Percentiles rank a stretch among this genome's conserved stretches.
Conservation (phyloP, 2,113 vertebrate species). For the Antechinus flavipes region DNA sequence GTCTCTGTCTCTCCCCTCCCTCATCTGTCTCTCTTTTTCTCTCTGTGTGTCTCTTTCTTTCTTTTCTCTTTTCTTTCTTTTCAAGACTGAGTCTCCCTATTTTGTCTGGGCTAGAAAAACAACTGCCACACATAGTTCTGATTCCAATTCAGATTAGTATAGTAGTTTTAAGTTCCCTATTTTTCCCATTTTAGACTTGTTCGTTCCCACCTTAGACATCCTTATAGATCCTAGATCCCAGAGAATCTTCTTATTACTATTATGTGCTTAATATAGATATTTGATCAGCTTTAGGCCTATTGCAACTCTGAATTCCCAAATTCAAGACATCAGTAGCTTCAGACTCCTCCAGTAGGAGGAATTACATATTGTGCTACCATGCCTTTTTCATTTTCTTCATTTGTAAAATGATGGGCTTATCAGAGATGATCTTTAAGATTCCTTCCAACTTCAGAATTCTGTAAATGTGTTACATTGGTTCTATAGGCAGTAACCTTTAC, state of each 20-base stretch:
- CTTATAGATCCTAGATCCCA: background rate
- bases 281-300: background rate
- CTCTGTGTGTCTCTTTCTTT: background rate
- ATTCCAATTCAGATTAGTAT: background rate
- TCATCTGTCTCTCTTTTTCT: background rate
- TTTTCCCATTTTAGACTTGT: background rate
- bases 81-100: background rate
- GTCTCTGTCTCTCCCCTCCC: background rate
- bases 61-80: background rate
- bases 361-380: background rate
- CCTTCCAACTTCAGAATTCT: background rate
- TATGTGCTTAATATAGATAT: background rate
- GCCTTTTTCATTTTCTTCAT: slow-evolving; percentile 13
- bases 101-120: background rate
- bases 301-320: background rate
- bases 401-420: background rate
- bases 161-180: background rate
- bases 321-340: background rate
- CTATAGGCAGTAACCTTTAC: background rate
- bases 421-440: background rate
- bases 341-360: background rate
- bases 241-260: background rate
- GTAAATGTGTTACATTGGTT: background rate
- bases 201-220: background rate
- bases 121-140: background rate